Evolutionary conservation across 2,113 vertebrate species (phyloP).

Genomic region (Forbesichthys papilliferus): DNA sequence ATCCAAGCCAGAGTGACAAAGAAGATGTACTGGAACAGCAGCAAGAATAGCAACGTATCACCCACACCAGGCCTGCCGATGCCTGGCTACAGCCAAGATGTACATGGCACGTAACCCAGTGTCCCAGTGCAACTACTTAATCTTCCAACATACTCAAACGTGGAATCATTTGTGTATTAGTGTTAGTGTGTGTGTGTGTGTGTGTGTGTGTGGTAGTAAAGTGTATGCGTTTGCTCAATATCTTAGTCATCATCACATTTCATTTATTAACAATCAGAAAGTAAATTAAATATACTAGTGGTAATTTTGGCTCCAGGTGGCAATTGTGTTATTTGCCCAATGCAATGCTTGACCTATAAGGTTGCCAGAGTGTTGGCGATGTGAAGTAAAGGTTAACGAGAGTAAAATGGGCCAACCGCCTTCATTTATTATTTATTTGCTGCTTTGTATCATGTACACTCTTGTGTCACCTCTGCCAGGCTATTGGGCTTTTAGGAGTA

Average conservation of each 20-base stretch:
- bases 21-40: conserved; percentile 49
- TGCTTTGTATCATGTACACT: conserved; percentile 4
- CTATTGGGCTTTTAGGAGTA: conserved; percentile 12
- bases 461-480: conserved; percentile 12
- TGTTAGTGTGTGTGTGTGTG: neutral
- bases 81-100: conserved; percentile 27
- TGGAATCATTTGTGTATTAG: neutral
- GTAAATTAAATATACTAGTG: neutral
- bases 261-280: neutral
- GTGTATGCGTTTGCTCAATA: neutral
- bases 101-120: conserved; percentile 4
- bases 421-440: conserved; percentile 13
- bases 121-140: conserved; percentile 19
- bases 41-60: conserved; percentile 58
- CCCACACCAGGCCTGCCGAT: conserved; percentile 25
- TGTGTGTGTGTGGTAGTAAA: neutral
- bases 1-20: conserved; percentile 42
- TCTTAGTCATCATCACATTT: neutral
- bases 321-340: neutral
- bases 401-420: conserved; percentile 1
- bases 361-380: conserved; percentile 1
- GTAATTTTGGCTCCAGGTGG: neutral
- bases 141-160: conserved; percentile 13
- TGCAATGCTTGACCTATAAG: neutral
- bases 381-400: conserved; percentile 16